phyloP scores from a whole-genome alignment of 2,888 invertebrate species.

The Xestia sexstrigata region DNA sequence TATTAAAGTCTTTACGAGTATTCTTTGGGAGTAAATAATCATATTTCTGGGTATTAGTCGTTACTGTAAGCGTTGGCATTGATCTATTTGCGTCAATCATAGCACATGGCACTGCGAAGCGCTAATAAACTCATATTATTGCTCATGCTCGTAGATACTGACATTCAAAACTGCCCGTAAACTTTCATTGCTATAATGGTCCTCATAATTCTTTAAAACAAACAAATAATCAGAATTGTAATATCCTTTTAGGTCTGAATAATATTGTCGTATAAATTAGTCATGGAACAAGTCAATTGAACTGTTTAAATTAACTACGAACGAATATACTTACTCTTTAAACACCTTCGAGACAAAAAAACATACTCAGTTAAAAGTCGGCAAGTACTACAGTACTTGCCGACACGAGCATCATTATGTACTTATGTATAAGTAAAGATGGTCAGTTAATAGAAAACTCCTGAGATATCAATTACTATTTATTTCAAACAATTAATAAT shows the following conservation, averaged over 20 bases:
- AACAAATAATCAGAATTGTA: constrained; percentile 6
- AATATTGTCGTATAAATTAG: background rate
- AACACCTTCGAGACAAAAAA: too few relatives aligned
- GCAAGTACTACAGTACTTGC: too few relatives aligned
- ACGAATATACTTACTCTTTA: too few relatives aligned
- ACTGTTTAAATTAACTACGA: too few relatives aligned
- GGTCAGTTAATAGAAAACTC: too few relatives aligned
- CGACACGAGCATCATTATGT: too few relatives aligned
- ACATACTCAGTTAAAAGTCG: too few relatives aligned
- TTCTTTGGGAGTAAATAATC: constrained; percentile 48
- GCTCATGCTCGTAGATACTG: constrained; percentile 34
- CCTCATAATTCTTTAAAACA: constrained; percentile 14
- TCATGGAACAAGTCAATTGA: too few relatives aligned
- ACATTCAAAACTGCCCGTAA: constrained; percentile 47
- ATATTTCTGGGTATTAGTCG: constrained; percentile 55
- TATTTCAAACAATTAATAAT: too few relatives aligned
- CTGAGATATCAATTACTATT: too few relatives aligned
- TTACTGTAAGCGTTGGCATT: constrained; percentile 49
- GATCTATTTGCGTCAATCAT: constrained; percentile 62
- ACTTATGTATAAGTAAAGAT: too few relatives aligned
- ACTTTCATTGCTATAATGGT: constrained; percentile 26
- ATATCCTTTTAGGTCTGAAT: background rate
- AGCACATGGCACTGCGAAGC: constrained; percentile 57
- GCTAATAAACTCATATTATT: constrained; percentile 44
- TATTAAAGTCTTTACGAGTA: constrained; percentile 55